A percentile compares a stretch with the other conserved stretches of the same genome.
Conservation (phyloP, 2,888 invertebrate species). For the Amblyjoppa fuscipennis region DNA sequence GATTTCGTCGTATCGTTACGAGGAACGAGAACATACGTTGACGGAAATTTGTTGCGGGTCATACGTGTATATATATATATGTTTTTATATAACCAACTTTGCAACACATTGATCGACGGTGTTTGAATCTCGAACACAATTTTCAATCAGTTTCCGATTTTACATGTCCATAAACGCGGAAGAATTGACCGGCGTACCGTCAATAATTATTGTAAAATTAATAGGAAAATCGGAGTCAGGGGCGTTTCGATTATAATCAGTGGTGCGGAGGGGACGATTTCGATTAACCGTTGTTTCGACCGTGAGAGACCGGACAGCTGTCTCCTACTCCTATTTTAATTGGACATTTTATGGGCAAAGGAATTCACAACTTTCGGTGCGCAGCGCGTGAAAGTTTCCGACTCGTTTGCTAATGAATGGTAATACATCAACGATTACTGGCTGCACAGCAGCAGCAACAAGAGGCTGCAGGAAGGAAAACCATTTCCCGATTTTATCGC, state of each 20-base stretch:
- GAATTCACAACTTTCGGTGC: constrained; percentile 18
- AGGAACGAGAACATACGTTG: constrained; percentile 4
- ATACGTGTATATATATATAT: background rate
- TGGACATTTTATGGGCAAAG: constrained; percentile 28
- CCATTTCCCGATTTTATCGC: constrained; percentile 60
- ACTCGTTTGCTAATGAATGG: constrained; percentile 53
- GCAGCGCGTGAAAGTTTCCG: constrained; percentile 4
- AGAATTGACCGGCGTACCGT: constrained; percentile 9
- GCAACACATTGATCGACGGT: constrained; percentile 1
- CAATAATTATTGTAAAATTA: constrained; percentile 16
- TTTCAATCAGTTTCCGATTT: constrained; percentile 22
- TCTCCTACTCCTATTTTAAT: constrained; percentile 5
- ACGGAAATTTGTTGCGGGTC: constrained; percentile 15
- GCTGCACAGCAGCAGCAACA: constrained; percentile 1
- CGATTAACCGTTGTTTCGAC: constrained; percentile 22
- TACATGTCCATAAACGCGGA: constrained; percentile 10
- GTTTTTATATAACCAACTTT: background rate
- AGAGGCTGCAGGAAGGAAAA: constrained; percentile 26
- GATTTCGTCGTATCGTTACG: constrained; percentile 7
- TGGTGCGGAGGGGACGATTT: constrained; percentile 15
- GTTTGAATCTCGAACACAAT: background rate
- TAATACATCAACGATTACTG: constrained; percentile 32
- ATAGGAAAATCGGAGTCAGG: background rate
- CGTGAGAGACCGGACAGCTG: constrained; percentile 10
- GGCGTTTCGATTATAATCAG: constrained; percentile 17